Evolutionary conservation across 1,140 invertebrate species (phyloP).

Genomic region (Euglossa dilemma): DNA sequence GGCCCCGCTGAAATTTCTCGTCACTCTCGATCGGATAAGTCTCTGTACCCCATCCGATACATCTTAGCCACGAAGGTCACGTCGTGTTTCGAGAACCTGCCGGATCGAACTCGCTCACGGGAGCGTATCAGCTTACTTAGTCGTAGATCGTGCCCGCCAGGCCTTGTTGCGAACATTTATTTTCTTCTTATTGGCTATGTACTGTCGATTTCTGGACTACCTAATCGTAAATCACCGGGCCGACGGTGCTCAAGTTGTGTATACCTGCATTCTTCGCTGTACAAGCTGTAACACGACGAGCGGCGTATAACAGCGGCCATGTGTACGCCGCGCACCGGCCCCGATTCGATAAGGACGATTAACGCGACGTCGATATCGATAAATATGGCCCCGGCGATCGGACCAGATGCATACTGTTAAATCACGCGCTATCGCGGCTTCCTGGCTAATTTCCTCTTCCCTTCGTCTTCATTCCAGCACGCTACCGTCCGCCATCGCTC

Average conservation of each 20-base stretch:
- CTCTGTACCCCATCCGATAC: constrained; percentile 50
- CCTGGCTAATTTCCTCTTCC: constrained; percentile 14
- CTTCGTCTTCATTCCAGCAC: not conserved
- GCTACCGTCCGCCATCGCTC: not conserved
- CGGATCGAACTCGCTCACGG: constrained; percentile 59
- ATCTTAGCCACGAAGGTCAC: constrained; percentile 54
- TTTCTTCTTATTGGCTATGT: constrained; percentile 70
- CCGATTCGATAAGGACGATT: constrained; percentile 58
- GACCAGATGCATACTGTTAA: constrained; percentile 6
- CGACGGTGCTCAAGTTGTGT: constrained; percentile 54
- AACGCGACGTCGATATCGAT: constrained; percentile 55
- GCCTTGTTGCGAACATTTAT: constrained; percentile 63
- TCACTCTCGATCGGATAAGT: constrained; percentile 56
- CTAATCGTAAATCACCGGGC: constrained; percentile 68
- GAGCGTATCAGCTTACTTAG: constrained; percentile 67
- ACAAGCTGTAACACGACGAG: constrained; percentile 62
- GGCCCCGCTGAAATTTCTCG: constrained; percentile 37
- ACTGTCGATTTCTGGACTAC: constrained; percentile 72
- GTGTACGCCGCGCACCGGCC: constrained; percentile 4
- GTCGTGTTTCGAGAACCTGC: constrained; percentile 64
- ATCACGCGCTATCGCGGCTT: constrained; percentile 26
- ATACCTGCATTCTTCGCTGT: constrained; percentile 61
- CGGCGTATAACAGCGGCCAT: constrained; percentile 38
- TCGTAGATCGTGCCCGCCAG: constrained; percentile 67
- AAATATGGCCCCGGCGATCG: constrained; percentile 27